Percentiles rank a stretch among this genome's conserved stretches.
Conservation (phyloP, 2,797 vertebrate genomes). For the Cygnus olor region DNA sequence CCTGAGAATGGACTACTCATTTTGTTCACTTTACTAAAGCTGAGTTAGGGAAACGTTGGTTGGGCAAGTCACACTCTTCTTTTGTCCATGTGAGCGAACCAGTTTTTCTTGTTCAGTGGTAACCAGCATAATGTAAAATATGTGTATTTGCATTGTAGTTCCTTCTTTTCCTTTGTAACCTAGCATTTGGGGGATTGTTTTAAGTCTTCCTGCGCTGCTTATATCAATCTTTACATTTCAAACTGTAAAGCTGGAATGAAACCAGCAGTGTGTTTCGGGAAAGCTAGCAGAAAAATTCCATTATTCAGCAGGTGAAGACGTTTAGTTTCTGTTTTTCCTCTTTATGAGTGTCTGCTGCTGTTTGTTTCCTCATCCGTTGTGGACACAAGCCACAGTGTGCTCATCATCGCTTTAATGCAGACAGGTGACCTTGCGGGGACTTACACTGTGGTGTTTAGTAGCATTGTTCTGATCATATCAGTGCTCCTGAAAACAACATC, state of each 20-base stretch:
- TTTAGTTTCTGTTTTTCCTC: not conserved
- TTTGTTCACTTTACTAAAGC: not conserved
- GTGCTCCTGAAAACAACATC: not conserved
- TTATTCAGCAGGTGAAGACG: not conserved
- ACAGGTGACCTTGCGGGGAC: not conserved
- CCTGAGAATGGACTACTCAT: not conserved
- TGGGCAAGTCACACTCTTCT: not conserved
- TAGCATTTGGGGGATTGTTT: not conserved
- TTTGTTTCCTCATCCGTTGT: not conserved
- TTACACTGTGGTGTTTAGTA: not conserved
- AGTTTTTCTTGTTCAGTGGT: constrained; percentile 47
- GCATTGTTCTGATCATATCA: not conserved
- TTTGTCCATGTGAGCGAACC: constrained; percentile 21
- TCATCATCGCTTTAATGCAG: not conserved
- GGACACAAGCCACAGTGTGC: not conserved
- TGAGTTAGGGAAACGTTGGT: not conserved
- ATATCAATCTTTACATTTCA: not conserved
- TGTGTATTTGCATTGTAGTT: not conserved
- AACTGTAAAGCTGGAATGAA: not conserved
- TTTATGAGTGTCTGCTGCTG: not conserved
- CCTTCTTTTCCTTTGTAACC: not conserved
- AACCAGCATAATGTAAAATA: constrained; percentile 9
- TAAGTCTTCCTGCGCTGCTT: not conserved
- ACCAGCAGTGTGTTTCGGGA: not conserved
- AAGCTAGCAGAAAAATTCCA: not conserved